These are phyloP conservation scores for Temnothorax longispinosus DNA, from an alignment of 1,140 invertebrate genomes.

Conservation along the genomic window DNA sequence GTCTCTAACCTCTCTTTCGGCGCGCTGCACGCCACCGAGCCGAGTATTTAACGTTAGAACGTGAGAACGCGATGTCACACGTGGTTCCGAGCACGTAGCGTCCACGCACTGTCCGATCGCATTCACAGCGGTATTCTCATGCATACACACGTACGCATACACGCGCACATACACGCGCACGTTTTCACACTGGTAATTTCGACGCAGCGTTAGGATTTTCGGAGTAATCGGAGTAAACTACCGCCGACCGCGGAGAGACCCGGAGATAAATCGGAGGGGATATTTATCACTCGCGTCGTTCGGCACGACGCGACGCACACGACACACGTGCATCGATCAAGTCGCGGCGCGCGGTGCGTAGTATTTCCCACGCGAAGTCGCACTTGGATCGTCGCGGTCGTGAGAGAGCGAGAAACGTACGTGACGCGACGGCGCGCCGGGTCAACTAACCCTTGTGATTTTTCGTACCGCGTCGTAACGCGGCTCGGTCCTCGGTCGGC, in stretches of 20 bases:
- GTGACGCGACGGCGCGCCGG: constrained; percentile 14
- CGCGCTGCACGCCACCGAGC: too few species aligned
- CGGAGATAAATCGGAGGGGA: too few species aligned
- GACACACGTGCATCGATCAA: constrained; percentile 23
- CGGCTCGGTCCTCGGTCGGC: not conserved
- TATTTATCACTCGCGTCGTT: not conserved
- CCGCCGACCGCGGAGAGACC: too few species aligned
- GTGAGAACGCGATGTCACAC: not conserved
- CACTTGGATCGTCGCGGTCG: too few species aligned
- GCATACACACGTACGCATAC: not conserved
- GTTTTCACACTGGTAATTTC: not conserved
- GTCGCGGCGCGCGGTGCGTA: not conserved
- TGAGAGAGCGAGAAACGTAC: too few species aligned
- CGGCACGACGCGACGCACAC: too few species aligned
- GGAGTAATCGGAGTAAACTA: not conserved
- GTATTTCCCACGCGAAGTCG: not conserved
- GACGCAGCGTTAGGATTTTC: not conserved
- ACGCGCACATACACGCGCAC: not conserved
- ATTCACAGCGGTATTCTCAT: too few species aligned
- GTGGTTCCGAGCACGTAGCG: not conserved
- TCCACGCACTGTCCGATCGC: constrained; percentile 1
- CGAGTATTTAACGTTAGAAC: too few species aligned
- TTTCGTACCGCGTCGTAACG: constrained; percentile 16
- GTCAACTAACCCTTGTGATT: constrained; percentile 45
- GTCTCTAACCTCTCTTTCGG: constrained; percentile 1